These are phyloP conservation scores for Phyllostomus hastatus DNA, from an alignment of 2,113 vertebrate genomes.

Conservation along the genomic window DNA sequence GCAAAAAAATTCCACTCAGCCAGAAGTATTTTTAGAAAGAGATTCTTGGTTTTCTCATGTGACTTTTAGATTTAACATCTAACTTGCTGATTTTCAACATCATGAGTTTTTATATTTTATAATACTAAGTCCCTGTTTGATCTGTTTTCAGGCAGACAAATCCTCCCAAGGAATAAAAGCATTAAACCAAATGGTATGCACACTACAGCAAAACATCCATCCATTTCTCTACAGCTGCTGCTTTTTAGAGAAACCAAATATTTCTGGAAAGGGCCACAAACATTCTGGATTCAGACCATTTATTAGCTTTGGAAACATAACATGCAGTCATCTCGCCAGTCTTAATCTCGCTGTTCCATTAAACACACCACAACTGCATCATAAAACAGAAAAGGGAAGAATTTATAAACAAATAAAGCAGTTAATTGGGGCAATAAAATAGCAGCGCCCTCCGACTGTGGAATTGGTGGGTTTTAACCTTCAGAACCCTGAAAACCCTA, in stretches of 20 bases:
- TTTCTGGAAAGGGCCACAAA: conserved; percentile 68
- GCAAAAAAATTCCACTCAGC: background rate
- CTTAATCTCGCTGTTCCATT: conserved; percentile 68
- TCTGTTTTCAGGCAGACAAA: conserved; percentile 51
- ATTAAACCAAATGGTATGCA: conserved; percentile 35
- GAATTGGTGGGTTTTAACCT: conserved; percentile 44
- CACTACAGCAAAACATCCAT: conserved; percentile 36
- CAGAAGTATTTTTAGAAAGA: conserved; percentile 46
- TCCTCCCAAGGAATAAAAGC: conserved; percentile 56
- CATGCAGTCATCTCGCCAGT: conserved; percentile 48
- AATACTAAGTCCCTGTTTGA: conserved; percentile 6
- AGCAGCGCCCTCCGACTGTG: conserved; percentile 49
- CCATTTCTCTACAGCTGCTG: conserved; percentile 68
- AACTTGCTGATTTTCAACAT: conserved; percentile 54
- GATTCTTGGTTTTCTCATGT: background rate
- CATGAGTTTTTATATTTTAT: conserved; percentile 48
- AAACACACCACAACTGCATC: conserved; percentile 73
- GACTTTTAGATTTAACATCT: conserved; percentile 46
- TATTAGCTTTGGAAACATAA: conserved; percentile 65
- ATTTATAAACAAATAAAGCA: conserved; percentile 78
- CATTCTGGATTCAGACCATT: conserved; percentile 58
- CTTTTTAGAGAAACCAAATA: conserved; percentile 73
- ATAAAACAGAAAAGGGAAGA: conserved; percentile 77
- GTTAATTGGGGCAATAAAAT: conserved; percentile 76
- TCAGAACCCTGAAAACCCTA: conserved; percentile 2